These are phyloP conservation scores for Phyllostomus hastatus DNA, from an alignment of 2,113 vertebrate genomes.

Conservation along the genomic window DNA sequence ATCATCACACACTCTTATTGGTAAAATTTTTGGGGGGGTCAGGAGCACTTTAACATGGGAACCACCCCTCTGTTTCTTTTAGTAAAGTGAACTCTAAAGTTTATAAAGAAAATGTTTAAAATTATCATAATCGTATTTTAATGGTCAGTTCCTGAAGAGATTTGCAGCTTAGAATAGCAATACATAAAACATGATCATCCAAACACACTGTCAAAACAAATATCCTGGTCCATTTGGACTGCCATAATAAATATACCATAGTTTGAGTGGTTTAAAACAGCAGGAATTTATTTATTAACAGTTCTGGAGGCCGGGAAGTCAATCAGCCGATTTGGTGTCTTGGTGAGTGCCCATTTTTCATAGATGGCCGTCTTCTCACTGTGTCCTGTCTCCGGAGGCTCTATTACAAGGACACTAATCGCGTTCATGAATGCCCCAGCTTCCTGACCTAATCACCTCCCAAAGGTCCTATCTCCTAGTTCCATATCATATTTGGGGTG, in stretches of 20 bases:
- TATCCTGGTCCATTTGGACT: neutral
- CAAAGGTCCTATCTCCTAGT: neutral
- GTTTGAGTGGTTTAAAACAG: neutral
- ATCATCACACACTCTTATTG: neutral
- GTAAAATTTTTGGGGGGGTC: neutral
- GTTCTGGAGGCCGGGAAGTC: neutral
- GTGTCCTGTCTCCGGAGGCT: neutral
- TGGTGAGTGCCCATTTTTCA: neutral
- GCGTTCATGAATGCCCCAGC: too few species aligned
- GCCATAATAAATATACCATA: neutral
- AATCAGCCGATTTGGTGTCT: neutral
- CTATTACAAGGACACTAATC: neutral
- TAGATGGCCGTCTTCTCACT: neutral
- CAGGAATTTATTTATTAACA: neutral
- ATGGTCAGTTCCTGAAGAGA: neutral
- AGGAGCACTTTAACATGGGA: neutral
- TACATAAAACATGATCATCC: neutral
- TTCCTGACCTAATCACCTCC: neutral
- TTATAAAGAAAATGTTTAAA: neutral
- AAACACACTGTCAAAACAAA: neutral
- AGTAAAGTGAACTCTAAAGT: neutral
- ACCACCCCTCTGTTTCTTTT: neutral
- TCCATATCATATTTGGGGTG: neutral
- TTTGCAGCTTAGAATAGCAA: neutral
- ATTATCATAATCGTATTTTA: neutral